Conservation (phyloP, 2,797 vertebrate genomes). For the Columba guinea region DNA sequence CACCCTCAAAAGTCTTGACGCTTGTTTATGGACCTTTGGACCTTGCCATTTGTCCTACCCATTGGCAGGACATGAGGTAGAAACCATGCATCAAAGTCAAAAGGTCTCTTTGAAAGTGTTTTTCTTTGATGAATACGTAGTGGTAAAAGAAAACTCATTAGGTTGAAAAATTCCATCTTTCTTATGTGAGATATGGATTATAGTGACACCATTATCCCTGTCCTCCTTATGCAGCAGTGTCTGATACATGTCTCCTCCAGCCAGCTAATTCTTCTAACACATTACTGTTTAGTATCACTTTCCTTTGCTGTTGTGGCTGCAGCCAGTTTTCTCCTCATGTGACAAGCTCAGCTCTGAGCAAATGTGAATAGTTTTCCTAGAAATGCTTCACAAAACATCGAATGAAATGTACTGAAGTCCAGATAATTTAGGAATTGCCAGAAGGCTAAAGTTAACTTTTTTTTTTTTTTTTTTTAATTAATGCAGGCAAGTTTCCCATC, state of each 20-base stretch:
- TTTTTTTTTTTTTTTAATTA: background rate
- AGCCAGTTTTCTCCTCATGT: background rate
- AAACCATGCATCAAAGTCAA: background rate
- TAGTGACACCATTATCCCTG: background rate
- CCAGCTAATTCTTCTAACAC: background rate
- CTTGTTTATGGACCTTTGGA: background rate
- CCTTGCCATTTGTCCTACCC: background rate
- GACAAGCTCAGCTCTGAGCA: background rate
- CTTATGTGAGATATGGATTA: background rate
- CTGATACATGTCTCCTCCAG: background rate
- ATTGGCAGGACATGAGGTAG: background rate
- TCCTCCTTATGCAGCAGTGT: background rate
- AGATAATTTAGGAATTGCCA: background rate
- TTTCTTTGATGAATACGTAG: background rate
- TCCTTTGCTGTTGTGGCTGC: background rate
- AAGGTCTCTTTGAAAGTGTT: background rate
- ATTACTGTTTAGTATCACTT: background rate
- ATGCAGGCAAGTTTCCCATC: background rate
- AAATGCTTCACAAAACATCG: conserved; percentile 9
- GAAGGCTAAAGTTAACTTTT: background rate
- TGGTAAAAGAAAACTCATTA: background rate
- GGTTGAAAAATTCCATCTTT: background rate
- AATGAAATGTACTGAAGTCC: background rate
- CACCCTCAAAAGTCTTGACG: background rate
- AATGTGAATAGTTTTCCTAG: conserved; percentile 27